These are phyloP conservation scores for Pollenia griseotomentosa DNA, from an alignment of 2,888 invertebrate species.

Conservation along the genomic window DNA sequence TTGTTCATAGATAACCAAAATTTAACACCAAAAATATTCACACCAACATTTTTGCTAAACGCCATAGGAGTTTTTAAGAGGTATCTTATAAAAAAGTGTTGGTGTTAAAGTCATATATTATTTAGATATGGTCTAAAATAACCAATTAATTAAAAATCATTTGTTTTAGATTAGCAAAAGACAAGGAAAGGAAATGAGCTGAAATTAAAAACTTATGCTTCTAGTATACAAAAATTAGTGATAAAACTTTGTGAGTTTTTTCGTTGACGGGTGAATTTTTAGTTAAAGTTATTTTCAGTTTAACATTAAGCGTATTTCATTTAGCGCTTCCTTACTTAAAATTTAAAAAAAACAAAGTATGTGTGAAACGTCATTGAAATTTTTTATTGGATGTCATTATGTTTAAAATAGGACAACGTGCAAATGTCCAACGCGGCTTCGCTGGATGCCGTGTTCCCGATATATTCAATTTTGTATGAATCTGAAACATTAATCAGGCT, in stretches of 20 bases:
- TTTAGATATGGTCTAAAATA: conserved; percentile 6
- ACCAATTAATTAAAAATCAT: conserved; percentile 6
- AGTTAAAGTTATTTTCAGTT: background rate
- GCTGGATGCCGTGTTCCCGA: no score
- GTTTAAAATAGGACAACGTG: no score
- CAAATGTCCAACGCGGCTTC: no score
- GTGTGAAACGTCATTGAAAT: no score
- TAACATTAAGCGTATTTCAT: no score
- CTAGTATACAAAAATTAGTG: background rate
- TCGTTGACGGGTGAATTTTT: background rate
- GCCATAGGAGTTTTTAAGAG: conserved; percentile 1
- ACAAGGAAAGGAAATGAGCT: background rate
- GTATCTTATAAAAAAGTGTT: background rate
- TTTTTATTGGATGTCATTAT: no score
- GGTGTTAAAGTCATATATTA: conserved; percentile 22
- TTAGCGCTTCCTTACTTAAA: no score
- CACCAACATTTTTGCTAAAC: conserved; percentile 5
- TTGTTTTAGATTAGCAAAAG: background rate
- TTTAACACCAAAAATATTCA: background rate
- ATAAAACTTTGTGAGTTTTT: no score
- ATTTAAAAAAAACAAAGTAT: no score
- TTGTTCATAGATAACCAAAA: background rate
- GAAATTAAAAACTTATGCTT: conserved; percentile 1
- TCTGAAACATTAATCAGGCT: no score
- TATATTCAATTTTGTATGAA: no score